Evolutionary conservation across 64 coral and sea anemone species (phyloP).

Genomic region (Pachyseris speciosa): DNA sequence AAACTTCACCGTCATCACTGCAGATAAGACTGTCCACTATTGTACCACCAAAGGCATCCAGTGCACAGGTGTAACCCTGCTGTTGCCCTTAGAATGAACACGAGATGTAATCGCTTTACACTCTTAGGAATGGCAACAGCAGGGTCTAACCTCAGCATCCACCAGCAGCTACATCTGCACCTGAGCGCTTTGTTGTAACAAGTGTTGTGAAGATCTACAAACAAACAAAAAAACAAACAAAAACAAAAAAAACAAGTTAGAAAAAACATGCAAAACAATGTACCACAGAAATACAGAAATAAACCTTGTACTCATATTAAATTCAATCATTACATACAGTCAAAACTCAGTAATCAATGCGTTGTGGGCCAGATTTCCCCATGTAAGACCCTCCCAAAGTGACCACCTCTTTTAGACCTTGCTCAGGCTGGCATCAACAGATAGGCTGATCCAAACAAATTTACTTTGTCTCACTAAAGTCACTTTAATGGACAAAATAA

Average conservation of each 20-base stretch:
- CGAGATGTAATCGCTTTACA: neutral
- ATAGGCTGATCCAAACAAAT: too few relatives aligned
- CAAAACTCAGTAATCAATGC: too few relatives aligned
- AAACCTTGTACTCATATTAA: too few relatives aligned
- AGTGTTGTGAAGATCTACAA: conserved; percentile 71
- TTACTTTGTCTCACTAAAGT: too few relatives aligned
- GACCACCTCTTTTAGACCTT: too few relatives aligned
- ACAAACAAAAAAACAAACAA: neutral
- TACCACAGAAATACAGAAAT: too few relatives aligned
- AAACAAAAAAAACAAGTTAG: neutral
- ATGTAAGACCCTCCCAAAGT: too few relatives aligned
- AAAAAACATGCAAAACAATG: neutral
- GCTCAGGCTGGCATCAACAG: too few relatives aligned
- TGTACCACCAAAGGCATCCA: conserved; percentile 22
- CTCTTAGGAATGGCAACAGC: conserved; percentile 53
- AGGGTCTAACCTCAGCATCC: conserved; percentile 94
- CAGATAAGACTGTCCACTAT: neutral
- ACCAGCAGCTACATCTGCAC: conserved; percentile 19
- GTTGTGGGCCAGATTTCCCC: too few relatives aligned
- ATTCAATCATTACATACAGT: too few relatives aligned
- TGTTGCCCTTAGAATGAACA: conserved; percentile 51
- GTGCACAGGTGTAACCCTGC: conserved; percentile 1
- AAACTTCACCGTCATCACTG: conserved; percentile 52
- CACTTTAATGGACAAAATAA: too few relatives aligned
- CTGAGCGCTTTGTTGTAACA: conserved; percentile 68